A percentile compares a stretch with the other conserved stretches of the same genome.
Evolutionary conservation across 2,113 vertebrate species (phyloP).

Genomic region (Poicephalus gulielmi): DNA sequence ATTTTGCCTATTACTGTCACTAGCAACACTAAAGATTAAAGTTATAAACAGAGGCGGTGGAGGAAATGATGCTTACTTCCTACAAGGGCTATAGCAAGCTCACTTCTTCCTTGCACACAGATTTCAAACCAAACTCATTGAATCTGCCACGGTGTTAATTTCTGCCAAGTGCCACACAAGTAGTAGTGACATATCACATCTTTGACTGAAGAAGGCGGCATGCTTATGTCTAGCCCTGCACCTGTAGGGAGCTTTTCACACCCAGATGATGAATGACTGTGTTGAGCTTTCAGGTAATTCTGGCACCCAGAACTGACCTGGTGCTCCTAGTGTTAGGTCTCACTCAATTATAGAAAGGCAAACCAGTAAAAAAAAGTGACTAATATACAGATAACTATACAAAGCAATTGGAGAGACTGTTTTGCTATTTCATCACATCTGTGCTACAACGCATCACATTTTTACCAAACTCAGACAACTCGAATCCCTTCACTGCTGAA

Average conservation of each 20-base stretch:
- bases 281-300: neutral
- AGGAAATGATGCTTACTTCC: neutral
- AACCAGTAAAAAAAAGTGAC: neutral
- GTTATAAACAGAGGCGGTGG: neutral
- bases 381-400: fast-evolving
- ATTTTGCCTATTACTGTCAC: neutral
- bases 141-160: neutral
- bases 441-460: fast-evolving
- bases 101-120: fast-evolving
- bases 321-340: neutral
- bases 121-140: neutral
- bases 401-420: neutral
- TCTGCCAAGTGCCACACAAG: neutral
- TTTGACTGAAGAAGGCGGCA: neutral
- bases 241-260: neutral
- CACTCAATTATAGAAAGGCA: neutral
- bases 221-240: neutral
- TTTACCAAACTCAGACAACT: neutral
- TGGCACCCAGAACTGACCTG: neutral
- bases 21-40: neutral
- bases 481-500: neutral
- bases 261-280: neutral
- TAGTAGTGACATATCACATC: neutral
- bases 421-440: neutral
- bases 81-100: neutral